Conservation (phyloP, 2,113 vertebrate genomes). For the Chlorodrepanis virens region DNA sequence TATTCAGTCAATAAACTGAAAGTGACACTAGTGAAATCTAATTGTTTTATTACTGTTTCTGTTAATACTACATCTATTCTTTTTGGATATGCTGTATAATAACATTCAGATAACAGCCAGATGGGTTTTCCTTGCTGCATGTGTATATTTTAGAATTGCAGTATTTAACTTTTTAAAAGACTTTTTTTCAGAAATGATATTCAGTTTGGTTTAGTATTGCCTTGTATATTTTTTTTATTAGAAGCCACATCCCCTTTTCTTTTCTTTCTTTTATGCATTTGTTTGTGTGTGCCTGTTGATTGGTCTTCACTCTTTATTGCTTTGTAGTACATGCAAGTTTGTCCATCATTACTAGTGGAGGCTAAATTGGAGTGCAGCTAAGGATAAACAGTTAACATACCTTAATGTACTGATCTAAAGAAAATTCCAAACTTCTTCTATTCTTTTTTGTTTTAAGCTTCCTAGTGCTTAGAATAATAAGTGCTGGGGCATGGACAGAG, state of each 20-base stretch:
- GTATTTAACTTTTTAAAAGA: neutral
- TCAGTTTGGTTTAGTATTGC: neutral
- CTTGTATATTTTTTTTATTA: neutral
- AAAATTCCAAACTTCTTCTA: neutral
- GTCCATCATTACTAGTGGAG: neutral
- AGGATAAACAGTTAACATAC: neutral
- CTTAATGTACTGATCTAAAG: neutral
- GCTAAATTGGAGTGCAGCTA: neutral
- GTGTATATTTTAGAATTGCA: neutral
- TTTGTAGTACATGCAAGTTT: neutral
- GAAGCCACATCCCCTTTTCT: neutral
- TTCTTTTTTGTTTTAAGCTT: neutral
- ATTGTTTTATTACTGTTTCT: neutral
- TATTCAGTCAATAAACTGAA: neutral
- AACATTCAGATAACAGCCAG: neutral
- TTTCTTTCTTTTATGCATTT: neutral
- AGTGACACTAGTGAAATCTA: neutral
- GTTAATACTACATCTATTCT: neutral
- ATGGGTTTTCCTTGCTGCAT: neutral
- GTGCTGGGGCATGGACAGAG: fast-evolving
- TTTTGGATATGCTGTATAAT: neutral
- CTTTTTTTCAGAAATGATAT: neutral
- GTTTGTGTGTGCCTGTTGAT: neutral
- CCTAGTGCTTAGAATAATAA: neutral
- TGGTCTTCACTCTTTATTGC: neutral